Conservation (phyloP, 2,797 vertebrate genomes). For the Pyrocephalus nanus region DNA sequence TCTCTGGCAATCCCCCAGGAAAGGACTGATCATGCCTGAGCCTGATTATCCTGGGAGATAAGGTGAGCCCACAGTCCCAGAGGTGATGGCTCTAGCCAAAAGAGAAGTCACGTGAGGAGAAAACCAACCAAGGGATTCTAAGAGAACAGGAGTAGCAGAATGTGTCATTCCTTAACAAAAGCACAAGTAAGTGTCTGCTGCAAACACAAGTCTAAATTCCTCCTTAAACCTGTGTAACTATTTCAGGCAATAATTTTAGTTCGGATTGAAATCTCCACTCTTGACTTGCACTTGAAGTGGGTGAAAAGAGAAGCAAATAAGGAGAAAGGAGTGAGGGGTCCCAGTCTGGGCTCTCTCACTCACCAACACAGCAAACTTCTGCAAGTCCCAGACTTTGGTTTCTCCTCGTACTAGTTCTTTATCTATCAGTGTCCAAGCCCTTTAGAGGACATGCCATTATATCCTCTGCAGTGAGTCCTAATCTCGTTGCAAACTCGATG, state of each 20-base stretch:
- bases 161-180: neutral
- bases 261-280: neutral
- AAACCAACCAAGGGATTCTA: neutral
- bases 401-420: neutral
- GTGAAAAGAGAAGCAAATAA: neutral
- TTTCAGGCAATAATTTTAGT: neutral
- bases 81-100: neutral
- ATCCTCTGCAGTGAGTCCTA: neutral
- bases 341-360: neutral
- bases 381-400: neutral
- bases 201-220: neutral
- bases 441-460: neutral
- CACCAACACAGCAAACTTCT: neutral
- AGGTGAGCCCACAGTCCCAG: neutral
- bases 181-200: neutral
- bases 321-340: neutral
- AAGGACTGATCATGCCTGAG: neutral
- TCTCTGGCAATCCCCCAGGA: neutral
- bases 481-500: neutral
- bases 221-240: neutral
- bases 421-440: neutral
- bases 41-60: neutral
- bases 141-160: neutral
- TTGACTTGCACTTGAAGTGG: fast-evolving
- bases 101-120: neutral